phyloP scores from a whole-genome alignment of 2,797 vertebrate genomes.

The Clarias pachynema region DNA sequence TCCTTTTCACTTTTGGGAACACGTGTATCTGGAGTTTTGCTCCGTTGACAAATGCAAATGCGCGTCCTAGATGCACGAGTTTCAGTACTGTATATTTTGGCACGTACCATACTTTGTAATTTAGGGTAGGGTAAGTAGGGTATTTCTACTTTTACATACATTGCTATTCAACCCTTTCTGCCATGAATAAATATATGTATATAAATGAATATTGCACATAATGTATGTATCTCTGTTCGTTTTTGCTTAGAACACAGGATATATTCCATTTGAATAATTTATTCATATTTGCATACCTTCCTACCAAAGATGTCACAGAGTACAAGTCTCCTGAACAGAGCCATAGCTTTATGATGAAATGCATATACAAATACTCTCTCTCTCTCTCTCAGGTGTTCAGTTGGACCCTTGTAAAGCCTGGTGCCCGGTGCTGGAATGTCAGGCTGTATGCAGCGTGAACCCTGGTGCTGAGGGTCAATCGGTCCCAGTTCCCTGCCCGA shows the following conservation, averaged over 20 bases:
- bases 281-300: background rate
- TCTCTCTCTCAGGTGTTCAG: constrained; percentile 81
- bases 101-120: too few relatives aligned
- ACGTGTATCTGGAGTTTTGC: too few relatives aligned
- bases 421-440: constrained; percentile 89
- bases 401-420: constrained; percentile 89
- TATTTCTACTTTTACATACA: too few relatives aligned
- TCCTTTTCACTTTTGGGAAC: too few relatives aligned
- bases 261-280: background rate
- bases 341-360: background rate
- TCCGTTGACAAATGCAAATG: too few relatives aligned
- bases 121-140: too few relatives aligned
- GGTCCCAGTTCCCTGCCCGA: constrained; percentile 76
- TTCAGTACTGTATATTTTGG: too few relatives aligned
- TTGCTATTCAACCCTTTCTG: background rate
- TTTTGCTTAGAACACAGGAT: background rate
- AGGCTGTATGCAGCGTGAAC: constrained; percentile 82
- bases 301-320: background rate
- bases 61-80: too few relatives aligned
- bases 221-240: background rate
- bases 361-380: background rate
- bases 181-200: background rate
- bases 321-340: background rate
- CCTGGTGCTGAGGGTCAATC: constrained; percentile 69
- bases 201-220: background rate